phyloP scores from a whole-genome alignment of 37 sponge, comb jelly and placozoan species.

The Cladorhizidae sp. region DNA sequence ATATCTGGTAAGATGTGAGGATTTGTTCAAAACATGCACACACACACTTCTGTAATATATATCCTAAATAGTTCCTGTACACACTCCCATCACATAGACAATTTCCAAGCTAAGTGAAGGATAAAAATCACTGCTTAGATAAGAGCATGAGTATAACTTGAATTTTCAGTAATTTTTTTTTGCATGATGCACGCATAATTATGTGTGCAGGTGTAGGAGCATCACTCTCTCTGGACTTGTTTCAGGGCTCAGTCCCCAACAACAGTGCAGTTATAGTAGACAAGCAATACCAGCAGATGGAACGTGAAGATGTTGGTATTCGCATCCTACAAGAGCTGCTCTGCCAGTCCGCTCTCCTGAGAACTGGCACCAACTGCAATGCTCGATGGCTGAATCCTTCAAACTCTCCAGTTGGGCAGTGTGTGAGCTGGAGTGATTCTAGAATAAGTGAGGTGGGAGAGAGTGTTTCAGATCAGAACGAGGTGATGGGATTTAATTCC shows the following conservation, averaged over 20 bases:
- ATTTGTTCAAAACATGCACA: not conserved
- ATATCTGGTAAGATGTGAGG: not conserved
- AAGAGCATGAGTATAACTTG: no score
- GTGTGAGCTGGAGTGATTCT: not conserved
- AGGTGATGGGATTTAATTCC: not conserved
- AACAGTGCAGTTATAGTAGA: constrained; percentile 9
- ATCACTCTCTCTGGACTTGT: constrained; percentile 3
- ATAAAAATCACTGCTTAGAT: not conserved
- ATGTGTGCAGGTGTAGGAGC: constrained; percentile 11
- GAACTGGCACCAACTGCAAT: not conserved
- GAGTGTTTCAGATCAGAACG: no score
- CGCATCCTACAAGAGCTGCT: not conserved
- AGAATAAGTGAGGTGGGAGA: no score
- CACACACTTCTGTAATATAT: no score
- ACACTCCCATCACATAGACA: no score
- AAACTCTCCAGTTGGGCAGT: no score
- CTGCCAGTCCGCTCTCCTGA: not conserved
- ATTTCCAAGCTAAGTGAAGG: no score
- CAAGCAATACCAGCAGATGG: not conserved
- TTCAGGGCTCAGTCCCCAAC: constrained; percentile 3
- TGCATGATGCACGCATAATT: no score
- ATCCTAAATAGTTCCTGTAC: no score
- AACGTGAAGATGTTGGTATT: not conserved
- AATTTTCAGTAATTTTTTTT: not conserved
- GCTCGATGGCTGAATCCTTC: not conserved